Percentiles rank a stretch among this genome's conserved stretches.
phyloP scores from a whole-genome alignment of 2,888 invertebrate species.

The Synanthedon vespiformis region DNA sequence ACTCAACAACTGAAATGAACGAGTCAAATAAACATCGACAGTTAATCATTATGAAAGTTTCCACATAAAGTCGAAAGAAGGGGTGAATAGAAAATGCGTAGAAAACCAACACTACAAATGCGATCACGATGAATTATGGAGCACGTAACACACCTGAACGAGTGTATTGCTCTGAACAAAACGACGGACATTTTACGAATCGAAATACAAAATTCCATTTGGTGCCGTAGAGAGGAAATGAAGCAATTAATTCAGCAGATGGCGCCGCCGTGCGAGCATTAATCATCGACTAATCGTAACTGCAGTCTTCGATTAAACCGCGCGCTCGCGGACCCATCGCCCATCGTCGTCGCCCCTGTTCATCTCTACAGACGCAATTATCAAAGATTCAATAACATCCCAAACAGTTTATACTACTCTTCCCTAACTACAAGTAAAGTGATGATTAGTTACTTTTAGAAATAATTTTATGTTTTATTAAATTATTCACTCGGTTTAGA shows the following conservation, averaged over 20 bases:
- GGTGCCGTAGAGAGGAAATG: slow-evolving; percentile 66
- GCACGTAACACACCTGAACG: slow-evolving; percentile 52
- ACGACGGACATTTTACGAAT: slow-evolving; percentile 47
- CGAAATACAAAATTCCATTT: slow-evolving; percentile 68
- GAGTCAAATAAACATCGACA: neutral
- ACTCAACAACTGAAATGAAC: neutral
- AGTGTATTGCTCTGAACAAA: slow-evolving; percentile 42
- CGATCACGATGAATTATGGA: slow-evolving; percentile 45
- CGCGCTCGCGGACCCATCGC: neutral
- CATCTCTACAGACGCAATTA: neutral
- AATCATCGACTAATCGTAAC: slow-evolving; percentile 70
- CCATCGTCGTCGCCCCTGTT: neutral
- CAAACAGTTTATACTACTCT: too few relatives aligned
- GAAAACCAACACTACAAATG: slow-evolving; percentile 12
- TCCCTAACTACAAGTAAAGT: too few relatives aligned
- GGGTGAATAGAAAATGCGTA: slow-evolving; percentile 9
- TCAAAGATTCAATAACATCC: too few relatives aligned
- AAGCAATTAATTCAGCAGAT: slow-evolving; percentile 70
- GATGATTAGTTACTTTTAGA: too few relatives aligned
- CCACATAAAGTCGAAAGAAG: neutral
- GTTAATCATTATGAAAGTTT: neutral
- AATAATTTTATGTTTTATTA: too few relatives aligned
- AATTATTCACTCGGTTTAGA: too few relatives aligned
- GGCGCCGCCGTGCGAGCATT: slow-evolving; percentile 66
- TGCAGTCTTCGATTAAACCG: slow-evolving; percentile 67